Evolutionary conservation across 2,888 invertebrate genomes (phyloP), one percentile per base, ranked within the genome.

Genomic region (Xiphydria camelus): DNA sequence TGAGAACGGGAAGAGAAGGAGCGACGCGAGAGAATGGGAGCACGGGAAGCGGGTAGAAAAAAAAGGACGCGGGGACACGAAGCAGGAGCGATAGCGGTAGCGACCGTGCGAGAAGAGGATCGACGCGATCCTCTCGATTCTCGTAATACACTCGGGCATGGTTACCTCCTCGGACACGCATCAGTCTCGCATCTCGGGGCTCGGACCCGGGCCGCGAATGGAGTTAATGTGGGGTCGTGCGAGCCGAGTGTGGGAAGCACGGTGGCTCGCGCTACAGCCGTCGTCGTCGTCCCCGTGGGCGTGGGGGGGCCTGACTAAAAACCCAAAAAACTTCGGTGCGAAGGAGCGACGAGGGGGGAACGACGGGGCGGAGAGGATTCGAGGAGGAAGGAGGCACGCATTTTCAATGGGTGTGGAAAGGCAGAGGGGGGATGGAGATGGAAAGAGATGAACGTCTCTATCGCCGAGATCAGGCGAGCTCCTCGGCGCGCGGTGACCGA

Each of bases 111-210:
- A 23, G 23, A 7, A 23, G 36, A 29, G 47, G n/a, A 51, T 50
- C 55, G 61, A 57, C 33, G 47, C n/a, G n/a, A n/a, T n/a, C n/a
- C n/a, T n/a, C 34, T 47, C 65, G 64, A 61, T 61, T 62, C 60
- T 57, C 49, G 51, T 56, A 59, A 59, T 59, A 59, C 55, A 53
- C 47, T 61, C 49, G 33, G 49, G 48, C 47, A 55, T 45, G 49
- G 51, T 55, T 45, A 39, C 48, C 53, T 39, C 39, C 44, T 58
- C 52, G 61, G 61, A 64, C 59, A 64, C 64, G 64, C 68, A 71
- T 71, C 71, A 64, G 69, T 68, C 68, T 64, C 69, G 70, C 67
- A 66, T 70, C 62, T 59, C 43, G 45, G 10, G 42, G 40, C 49
- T 44, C 52, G 56, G 53, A 49, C 53, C 57, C 44, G 53, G 29